Evolutionary conservation across 2,888 invertebrate genomes (phyloP), one percentile per base, ranked within the genome.

Genomic region (Stenurella melanura): DNA sequence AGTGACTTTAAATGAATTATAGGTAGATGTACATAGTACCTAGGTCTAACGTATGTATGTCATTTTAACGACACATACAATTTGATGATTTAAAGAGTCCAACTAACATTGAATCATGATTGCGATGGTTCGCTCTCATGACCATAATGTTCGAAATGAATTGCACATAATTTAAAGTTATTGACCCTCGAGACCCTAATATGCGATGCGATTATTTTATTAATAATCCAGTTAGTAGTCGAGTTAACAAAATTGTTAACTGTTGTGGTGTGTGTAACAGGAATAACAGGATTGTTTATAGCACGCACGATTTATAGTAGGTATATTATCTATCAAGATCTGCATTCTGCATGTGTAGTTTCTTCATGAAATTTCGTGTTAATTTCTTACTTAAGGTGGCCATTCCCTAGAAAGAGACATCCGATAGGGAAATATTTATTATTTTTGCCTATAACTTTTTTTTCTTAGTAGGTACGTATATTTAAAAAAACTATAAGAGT

Each of bases 131-230:
- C 15, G 42, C 12, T 42, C 42, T 42, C 42, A 15, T 42, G 60
- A 61, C 60, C 57, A 19, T 19, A 19, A 57, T 57, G 17, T 19
- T 57, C 57, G 57, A 57, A 19, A 57, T 19, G 17, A 18, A 19
- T 57, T 57, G 17, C 19, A 57, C 57, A 19, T 18, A 42, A 42
- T 42, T 42, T 42, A 42, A 42, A 42, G 42, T 42, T 42, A 42
- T 42, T 42, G 42, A 42, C 42, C 42, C 42, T 42, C 42, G 42
- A 42, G 42, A 42, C 42, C 42, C 42, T 42, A 42, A 42, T 42
- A 42, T 42, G 42, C 11, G 15, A 42, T 42, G 42, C 15, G 42
- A 42, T 42, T 42, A 42, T 42, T 42, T 42, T 42, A 42, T 42
- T 42, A 42, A 42, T 42, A 42, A 42, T 42, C 42, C 42, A 42